These are phyloP conservation scores for Belgica antarctica DNA, from an alignment of 2,888 invertebrate species.

Conservation along the genomic window DNA sequence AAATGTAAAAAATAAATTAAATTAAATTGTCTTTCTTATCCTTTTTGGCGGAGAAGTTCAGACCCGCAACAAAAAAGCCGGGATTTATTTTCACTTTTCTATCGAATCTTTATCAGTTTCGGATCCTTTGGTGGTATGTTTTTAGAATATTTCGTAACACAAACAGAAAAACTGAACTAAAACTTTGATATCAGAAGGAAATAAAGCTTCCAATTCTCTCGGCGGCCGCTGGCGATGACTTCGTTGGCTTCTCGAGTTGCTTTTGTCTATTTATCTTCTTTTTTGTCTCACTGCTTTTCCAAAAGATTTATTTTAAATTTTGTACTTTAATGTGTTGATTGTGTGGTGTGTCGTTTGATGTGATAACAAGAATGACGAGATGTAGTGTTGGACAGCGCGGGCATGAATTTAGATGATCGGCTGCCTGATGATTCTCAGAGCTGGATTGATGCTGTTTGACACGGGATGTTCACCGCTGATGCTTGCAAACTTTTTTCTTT, in stretches of 20 bases:
- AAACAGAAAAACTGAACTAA: not conserved
- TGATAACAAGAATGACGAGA: conserved; percentile 5
- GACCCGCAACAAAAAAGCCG: not conserved
- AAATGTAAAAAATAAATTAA: conserved; percentile 39
- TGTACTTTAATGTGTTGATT: conserved; percentile 43
- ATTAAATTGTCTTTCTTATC: conserved; percentile 21
- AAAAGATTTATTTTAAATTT: conserved; percentile 26
- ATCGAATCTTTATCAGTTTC: conserved; percentile 25
- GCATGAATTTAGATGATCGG: conserved; percentile 1
- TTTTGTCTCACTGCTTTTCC: conserved; percentile 5
- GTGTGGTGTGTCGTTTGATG: conserved; percentile 24
- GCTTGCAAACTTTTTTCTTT: conserved; percentile 33
- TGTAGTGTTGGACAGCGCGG: not conserved
- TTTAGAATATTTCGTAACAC: conserved; percentile 37
- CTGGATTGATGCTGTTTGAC: conserved; percentile 28
- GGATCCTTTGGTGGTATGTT: conserved; percentile 43
- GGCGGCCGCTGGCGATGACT: not conserved
- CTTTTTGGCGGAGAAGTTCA: not conserved
- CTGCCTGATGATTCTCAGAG: not conserved
- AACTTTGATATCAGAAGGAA: conserved; percentile 16
- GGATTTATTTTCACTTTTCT: not conserved
- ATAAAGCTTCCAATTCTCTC: not conserved
- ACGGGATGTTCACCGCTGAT: conserved; percentile 26
- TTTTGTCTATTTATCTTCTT: too few relatives aligned
- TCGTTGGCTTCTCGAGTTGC: too few relatives aligned